Evolutionary conservation across 1,140 invertebrate species (phyloP).

Genomic region (Hermetia illucens): DNA sequence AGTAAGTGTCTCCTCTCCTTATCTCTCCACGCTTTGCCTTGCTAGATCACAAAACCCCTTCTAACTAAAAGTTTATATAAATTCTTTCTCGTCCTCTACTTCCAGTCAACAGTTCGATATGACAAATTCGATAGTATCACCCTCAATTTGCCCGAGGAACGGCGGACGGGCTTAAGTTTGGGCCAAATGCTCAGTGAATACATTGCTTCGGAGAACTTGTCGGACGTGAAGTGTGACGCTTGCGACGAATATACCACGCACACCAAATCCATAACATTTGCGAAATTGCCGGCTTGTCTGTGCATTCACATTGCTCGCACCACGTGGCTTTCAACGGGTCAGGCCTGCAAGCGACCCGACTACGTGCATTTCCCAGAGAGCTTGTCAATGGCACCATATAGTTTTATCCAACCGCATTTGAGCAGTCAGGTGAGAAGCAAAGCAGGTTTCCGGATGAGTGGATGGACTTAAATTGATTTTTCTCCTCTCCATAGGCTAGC

Average conservation of each 20-base stretch:
- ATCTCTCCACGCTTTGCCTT: too few relatives aligned
- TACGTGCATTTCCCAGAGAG: constrained; percentile 74
- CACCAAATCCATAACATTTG: constrained; percentile 71
- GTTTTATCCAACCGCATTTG: constrained; percentile 42
- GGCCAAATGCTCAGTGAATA: constrained; percentile 62
- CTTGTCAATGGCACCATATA: constrained; percentile 64
- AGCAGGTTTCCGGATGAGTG: not conserved
- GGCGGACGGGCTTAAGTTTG: constrained; percentile 21
- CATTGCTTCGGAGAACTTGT: constrained; percentile 68
- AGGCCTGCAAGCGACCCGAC: constrained; percentile 68
- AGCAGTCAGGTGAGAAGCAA: constrained; percentile 28
- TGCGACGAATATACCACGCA: constrained; percentile 51
- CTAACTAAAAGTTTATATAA: not conserved
- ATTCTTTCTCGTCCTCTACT: constrained; percentile 12
- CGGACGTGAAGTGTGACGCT: constrained; percentile 66
- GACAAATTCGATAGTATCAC: constrained; percentile 84
- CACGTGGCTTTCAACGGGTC: constrained; percentile 59
- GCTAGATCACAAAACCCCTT: too few relatives aligned
- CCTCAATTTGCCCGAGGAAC: constrained; percentile 48
- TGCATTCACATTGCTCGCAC: constrained; percentile 77
- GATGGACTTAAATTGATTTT: not conserved
- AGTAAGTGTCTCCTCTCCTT: too few relatives aligned
- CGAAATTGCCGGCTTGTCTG: constrained; percentile 40
- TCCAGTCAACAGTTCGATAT: constrained; percentile 66
- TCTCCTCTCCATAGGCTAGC: constrained; percentile 14